A percentile compares a stretch with the other conserved stretches of the same genome.
Evolutionary conservation across 2,113 vertebrate genomes (phyloP).

Genomic region (Gnathonemus longibarbis): DNA sequence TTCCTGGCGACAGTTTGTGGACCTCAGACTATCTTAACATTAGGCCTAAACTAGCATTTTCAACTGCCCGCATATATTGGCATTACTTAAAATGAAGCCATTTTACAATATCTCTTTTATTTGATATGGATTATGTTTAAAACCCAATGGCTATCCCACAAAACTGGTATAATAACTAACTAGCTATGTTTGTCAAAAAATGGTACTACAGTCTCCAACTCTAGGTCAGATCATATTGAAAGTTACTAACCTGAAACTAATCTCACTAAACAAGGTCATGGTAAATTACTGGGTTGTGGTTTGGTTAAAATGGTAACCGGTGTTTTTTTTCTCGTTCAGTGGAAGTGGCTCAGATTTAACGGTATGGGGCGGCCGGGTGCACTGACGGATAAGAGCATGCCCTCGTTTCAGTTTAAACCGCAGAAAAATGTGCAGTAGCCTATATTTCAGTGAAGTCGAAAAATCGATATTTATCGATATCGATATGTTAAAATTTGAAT

Average conservation of each 20-base stretch:
- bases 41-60: not conserved
- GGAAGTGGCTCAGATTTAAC: no score
- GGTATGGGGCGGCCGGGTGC: no score
- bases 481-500: not conserved
- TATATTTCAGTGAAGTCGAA: not conserved
- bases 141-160: not conserved
- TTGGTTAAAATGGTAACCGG: no score
- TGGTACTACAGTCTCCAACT: no score
- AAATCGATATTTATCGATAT: not conserved
- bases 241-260: no score
- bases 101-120: not conserved
- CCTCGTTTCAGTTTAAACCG: no score
- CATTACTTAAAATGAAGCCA: not conserved
- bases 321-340: not conserved
- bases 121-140: not conserved
- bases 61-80: not conserved
- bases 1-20: not conserved
- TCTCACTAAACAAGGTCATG: not conserved
- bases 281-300: no score
- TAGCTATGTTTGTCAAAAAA: not conserved
- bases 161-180: not conserved
- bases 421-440: not conserved
- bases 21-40: not conserved
- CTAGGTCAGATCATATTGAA: no score
- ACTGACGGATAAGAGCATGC: no score